Evolutionary conservation across 37 sponge, comb jelly and placozoan species (phyloP), one percentile per base, ranked within the genome.

Genomic region (Haliclona indistincta): DNA sequence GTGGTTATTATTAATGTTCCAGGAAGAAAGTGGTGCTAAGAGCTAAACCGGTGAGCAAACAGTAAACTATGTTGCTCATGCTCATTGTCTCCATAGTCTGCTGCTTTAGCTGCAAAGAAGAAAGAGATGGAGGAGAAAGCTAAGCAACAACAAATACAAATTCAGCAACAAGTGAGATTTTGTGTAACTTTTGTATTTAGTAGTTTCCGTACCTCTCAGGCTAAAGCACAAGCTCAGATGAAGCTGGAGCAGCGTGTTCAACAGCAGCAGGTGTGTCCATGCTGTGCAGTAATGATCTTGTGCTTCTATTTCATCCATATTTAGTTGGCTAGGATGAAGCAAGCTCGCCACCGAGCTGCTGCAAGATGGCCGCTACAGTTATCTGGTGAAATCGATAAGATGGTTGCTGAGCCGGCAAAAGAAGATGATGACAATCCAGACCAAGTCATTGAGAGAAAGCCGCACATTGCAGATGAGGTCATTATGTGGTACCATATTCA

Each of bases 11-110:
- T 47, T 26, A 4, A 28, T 7, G 32, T 38, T 54, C 20, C 28
- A 89, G 85, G 47, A 89, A 70, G 65, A 83, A 82, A 66, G 79
- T 72, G 10, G 65, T 89, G n/a, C 60, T 58, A 45, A 26, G 22
- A 72, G 77, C 33, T 34, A 64, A 55, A 81, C 35, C 52, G 6
- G 54, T 47, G 67, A 5, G n/a, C 28, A n/a, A 43, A 40, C 26
- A 19, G 7, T 1, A 7, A 20, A 4, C 4, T 1, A n/a, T n/a
- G n/a, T n/a, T n/a, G n/a, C n/a, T n/a, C n/a, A n/a, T n/a, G n/a
- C n/a, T n/a, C n/a, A n/a, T 28, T 39, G 26, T 63, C 54, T 68
- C 23, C 13, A 20, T 34, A 79, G 38, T 82, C 88, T 22, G 62
- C 74, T 28, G 89, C 75, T 38, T 65, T 91, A 37, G 78, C 61